A percentile compares a stretch with the other conserved stretches of the same genome.
Conservation (phyloP, 2,113 vertebrate genomes). For the Hippolais icterina region DNA sequence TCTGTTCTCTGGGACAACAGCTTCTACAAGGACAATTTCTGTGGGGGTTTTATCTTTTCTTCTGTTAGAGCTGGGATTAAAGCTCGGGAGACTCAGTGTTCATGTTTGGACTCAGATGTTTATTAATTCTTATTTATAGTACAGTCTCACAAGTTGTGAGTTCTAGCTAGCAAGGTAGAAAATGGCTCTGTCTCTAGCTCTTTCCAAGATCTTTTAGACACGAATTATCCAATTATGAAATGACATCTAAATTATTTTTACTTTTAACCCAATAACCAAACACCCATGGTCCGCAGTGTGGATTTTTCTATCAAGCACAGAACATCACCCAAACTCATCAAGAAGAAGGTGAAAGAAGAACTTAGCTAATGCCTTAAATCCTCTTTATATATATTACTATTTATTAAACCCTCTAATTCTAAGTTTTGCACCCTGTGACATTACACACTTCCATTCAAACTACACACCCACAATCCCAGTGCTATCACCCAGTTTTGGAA, state of each 20-base stretch:
- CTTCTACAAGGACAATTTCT: not conserved
- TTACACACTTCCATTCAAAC: not conserved
- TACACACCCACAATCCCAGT: not conserved
- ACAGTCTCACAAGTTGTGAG: not conserved
- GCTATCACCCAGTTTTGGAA: not conserved
- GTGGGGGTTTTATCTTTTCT: not conserved
- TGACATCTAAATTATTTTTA: not conserved
- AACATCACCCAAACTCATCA: not conserved
- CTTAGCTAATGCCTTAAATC: not conserved
- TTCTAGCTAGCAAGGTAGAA: not conserved
- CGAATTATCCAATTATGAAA: not conserved
- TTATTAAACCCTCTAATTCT: not conserved
- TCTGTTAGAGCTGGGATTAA: not conserved
- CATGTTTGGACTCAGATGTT: not conserved
- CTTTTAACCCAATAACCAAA: not conserved
- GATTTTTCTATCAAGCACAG: not conserved
- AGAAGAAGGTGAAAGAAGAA: not conserved
- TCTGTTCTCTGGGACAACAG: not conserved
- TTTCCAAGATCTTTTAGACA: not conserved
- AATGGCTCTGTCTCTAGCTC: not conserved
- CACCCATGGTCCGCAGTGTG: accelerated
- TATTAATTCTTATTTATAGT: not conserved
- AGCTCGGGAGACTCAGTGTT: not conserved
- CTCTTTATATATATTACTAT: not conserved
- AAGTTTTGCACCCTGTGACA: not conserved